Conservation (phyloP, 2,888 invertebrate species). For the Endotricha flammealis region DNA sequence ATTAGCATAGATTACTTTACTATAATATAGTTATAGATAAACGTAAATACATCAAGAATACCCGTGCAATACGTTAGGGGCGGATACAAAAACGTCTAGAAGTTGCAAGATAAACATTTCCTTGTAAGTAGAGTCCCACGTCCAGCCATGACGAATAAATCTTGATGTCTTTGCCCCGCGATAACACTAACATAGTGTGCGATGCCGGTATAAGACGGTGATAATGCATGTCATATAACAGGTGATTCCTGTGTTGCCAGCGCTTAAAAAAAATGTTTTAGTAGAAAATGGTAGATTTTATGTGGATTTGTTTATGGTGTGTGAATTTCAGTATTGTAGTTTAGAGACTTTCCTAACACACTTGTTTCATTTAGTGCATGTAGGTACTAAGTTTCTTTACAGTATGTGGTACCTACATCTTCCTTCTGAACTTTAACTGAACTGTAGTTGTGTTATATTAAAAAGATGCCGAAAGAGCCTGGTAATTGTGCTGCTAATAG, state of each 20-base stretch:
- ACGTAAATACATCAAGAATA: conserved; percentile 5
- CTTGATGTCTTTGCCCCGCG: conserved; percentile 53
- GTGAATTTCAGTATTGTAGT: too few relatives aligned
- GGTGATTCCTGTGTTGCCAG: conserved; percentile 29
- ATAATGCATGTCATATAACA: conserved; percentile 35
- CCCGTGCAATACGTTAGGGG: conserved; percentile 15
- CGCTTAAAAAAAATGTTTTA: conserved; percentile 15
- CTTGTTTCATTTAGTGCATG: too few relatives aligned
- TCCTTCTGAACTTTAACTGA: too few relatives aligned
- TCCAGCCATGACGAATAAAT: conserved; percentile 60
- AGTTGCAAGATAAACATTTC: conserved; percentile 61
- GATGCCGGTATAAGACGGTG: conserved; percentile 38
- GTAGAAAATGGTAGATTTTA: conserved; percentile 1
- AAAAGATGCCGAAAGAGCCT: too few relatives aligned
- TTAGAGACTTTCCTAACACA: too few relatives aligned
- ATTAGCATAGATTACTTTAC: too few relatives aligned
- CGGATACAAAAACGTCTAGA: conserved; percentile 31
- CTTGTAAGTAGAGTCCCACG: conserved; percentile 46
- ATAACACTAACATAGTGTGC: conserved; percentile 35
- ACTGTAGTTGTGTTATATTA: too few relatives aligned
- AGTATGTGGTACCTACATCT: too few relatives aligned
- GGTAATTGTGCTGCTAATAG: too few relatives aligned
- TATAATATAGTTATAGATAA: too few relatives aligned
- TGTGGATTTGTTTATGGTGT: too few relatives aligned
- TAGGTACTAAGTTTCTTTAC: too few relatives aligned